Evolutionary conservation across 2,888 invertebrate species (phyloP).

Genomic region (Cheiracanthium punctorium): DNA sequence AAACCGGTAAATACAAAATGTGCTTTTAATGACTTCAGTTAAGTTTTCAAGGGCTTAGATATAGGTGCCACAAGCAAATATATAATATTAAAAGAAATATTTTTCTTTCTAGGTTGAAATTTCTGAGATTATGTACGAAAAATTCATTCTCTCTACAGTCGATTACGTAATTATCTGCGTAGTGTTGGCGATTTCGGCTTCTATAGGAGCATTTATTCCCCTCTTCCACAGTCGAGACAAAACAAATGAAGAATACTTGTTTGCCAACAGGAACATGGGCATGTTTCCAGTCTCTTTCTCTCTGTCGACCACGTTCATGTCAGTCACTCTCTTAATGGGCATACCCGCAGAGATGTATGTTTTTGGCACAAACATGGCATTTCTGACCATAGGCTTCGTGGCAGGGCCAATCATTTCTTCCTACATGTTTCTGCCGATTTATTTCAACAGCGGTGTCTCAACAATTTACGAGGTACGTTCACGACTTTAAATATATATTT

Average conservation of each 20-base stretch:
- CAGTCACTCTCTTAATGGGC: slow-evolving; percentile 90
- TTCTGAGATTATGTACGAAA: slow-evolving; percentile 20
- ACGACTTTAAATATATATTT: too few relatives aligned
- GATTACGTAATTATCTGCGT: slow-evolving; percentile 40
- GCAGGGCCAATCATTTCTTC: slow-evolving; percentile 86
- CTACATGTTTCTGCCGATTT: slow-evolving; percentile 88
- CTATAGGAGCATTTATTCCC: slow-evolving; percentile 87
- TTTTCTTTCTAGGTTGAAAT: too few relatives aligned
- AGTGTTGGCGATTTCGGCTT: slow-evolving; percentile 30
- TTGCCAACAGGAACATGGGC: slow-evolving; percentile 88
- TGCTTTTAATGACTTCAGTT: too few relatives aligned
- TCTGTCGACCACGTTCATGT: slow-evolving; percentile 94
- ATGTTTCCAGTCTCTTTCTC: slow-evolving; percentile 89
- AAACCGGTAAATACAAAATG: too few relatives aligned
- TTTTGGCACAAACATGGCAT: slow-evolving; percentile 86
- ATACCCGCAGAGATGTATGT: slow-evolving; percentile 91
- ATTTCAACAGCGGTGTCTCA: slow-evolving; percentile 87
- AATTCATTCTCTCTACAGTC: slow-evolving; percentile 20
- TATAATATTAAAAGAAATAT: too few relatives aligned
- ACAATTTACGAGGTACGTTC: slow-evolving; percentile 80
- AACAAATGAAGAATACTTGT: slow-evolving; percentile 82
- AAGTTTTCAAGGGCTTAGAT: too few relatives aligned
- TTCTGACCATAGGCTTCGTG: slow-evolving; percentile 85
- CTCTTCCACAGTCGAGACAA: slow-evolving; percentile 89
- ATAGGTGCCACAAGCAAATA: too few relatives aligned